Conservation (phyloP, 2,797 vertebrate species). For the Dicrostonyx torquatus region DNA sequence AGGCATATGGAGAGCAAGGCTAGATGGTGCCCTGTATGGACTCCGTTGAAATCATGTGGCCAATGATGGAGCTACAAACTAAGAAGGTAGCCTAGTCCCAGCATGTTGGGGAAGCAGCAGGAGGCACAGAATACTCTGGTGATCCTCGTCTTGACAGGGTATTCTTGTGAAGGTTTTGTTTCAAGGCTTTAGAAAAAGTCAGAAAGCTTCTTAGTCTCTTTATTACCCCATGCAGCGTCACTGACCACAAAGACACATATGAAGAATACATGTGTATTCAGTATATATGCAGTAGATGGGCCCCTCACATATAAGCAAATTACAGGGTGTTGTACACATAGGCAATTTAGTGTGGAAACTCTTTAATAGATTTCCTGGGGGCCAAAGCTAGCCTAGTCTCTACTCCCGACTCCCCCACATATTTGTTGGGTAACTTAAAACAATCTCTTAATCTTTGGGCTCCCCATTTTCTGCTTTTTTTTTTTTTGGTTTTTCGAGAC, state of each 20-base stretch:
- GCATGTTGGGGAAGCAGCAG: neutral
- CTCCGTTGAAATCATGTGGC: neutral
- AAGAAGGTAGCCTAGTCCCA: accelerated
- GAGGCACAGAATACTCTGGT: neutral
- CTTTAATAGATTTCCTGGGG: neutral
- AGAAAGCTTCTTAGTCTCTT: neutral
- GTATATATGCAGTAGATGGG: neutral
- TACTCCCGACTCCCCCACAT: neutral
- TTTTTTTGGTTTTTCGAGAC: too few species aligned
- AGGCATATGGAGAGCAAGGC: neutral
- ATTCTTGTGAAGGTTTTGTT: neutral
- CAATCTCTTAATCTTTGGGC: neutral
- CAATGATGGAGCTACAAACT: neutral
- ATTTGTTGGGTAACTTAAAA: neutral
- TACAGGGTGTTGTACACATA: neutral
- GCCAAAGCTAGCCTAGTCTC: neutral
- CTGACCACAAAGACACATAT: neutral
- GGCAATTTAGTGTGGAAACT: neutral
- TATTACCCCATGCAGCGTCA: neutral
- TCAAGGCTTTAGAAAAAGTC: neutral
- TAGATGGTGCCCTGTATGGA: neutral
- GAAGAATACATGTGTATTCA: neutral
- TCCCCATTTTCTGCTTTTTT: neutral
- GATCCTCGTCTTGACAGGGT: neutral
- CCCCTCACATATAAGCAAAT: neutral